Percentiles rank a stretch among this genome's conserved stretches.
Conservation (phyloP, 1,140 invertebrate species). For the Lucilia sericata region DNA sequence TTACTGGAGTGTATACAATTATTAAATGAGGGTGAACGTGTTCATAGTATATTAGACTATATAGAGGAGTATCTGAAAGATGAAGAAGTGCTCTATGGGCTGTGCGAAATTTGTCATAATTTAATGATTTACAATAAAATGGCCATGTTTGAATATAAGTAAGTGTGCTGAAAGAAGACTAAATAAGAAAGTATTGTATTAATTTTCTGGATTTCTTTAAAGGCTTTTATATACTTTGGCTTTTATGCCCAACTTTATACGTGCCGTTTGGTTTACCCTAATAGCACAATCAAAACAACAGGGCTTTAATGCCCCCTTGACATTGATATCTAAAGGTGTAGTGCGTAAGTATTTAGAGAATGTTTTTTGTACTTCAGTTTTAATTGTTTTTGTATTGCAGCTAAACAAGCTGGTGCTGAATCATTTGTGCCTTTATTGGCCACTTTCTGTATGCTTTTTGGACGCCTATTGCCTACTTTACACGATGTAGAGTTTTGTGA, state of each 20-base stretch:
- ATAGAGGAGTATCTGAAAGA: slow-evolving; percentile 73
- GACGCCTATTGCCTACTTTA: slow-evolving; percentile 83
- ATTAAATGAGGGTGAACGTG: slow-evolving; percentile 76
- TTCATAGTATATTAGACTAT: slow-evolving; percentile 73
- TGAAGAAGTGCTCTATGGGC: slow-evolving; percentile 71
- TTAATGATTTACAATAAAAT: slow-evolving; percentile 80
- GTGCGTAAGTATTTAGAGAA: slow-evolving; percentile 64
- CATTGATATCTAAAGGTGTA: slow-evolving; percentile 66
- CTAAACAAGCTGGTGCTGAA: slow-evolving; percentile 76
- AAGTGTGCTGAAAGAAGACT: slow-evolving; percentile 43
- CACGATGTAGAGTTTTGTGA: slow-evolving; percentile 89
- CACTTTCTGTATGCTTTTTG: slow-evolving; percentile 88
- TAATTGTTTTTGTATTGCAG: slow-evolving; percentile 63
- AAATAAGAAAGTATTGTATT: background rate
- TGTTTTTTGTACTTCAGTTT: too few species aligned
- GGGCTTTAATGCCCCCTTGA: slow-evolving; percentile 63
- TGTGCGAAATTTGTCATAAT: slow-evolving; percentile 84
- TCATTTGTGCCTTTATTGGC: slow-evolving; percentile 83
- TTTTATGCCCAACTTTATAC: slow-evolving; percentile 85
- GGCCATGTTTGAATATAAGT: slow-evolving; percentile 81
- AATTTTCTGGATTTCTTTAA: slow-evolving; percentile 52
- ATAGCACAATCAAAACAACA: slow-evolving; percentile 68
- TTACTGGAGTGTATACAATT: slow-evolving; percentile 72
- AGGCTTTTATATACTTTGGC: slow-evolving; percentile 89
- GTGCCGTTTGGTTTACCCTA: slow-evolving; percentile 80